Evolutionary conservation across 2,888 invertebrate species (phyloP), one percentile per base, ranked within the genome.

Genomic region (Sesamia inferens): DNA sequence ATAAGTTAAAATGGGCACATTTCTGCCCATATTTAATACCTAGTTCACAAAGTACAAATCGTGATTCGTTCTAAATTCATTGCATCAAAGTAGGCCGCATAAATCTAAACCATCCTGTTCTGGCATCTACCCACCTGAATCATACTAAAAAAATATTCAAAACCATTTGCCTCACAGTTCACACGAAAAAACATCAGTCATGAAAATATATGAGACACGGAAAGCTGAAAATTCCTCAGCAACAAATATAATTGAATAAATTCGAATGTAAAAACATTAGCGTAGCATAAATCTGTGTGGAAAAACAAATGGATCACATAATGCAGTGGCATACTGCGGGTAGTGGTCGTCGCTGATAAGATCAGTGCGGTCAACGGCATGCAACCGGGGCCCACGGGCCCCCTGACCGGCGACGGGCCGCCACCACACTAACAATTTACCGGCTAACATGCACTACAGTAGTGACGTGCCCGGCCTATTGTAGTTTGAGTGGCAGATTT

Each of bases 301-400:
- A 90, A 90, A 91, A 90, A 88, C 87, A 86, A 87, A 86, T 88
- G 84, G 84, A 85, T 88, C 87, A 88, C 86, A 84, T 86, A 88
- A 85, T 89, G 88, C 87, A 87, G 85, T 83, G 75, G 81, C 63
- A 66, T 83, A 82, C 76, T 82, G 82, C 84, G 74, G 84, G 42
- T 71, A 58, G 70, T 62, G 66, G 75, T 72, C 63, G 74, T 62
- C 51, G 62, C 67, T 68, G 88, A 88, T 88, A 89, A 48, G 76
- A 87, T 87, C 87, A 81, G 85, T 82, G 87, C 86, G 87, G 87
- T 89, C 87, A 85, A 83, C 87, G 76, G 72, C 83, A 78, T 83
- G 71, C 79, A 55, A 69, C 67, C 48, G 51, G 66, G 65, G 55
- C 65, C 74, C 68, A 71, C 78, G 72, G 76, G 76, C 72, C 77